Conservation (phyloP, 2,888 invertebrate species). For the Ernsta delagoae region DNA sequence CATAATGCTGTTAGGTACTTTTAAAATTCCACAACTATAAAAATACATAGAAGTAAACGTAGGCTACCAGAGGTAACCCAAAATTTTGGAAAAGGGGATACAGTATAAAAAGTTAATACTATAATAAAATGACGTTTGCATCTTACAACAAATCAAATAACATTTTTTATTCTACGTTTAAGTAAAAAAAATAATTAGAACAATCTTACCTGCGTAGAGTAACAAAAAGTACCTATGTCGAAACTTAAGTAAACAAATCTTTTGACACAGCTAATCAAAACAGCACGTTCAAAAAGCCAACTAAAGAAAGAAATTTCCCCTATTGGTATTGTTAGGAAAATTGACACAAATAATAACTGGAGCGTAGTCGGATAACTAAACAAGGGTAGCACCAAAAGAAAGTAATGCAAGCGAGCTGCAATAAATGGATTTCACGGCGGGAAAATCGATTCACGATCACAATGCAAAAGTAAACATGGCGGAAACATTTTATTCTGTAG, state of each 20-base stretch:
- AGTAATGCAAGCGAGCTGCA: conserved; percentile 52
- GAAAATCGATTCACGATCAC: conserved; percentile 45
- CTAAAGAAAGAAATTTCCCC: conserved; percentile 6
- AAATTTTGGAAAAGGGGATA: too few species aligned
- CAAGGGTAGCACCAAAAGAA: conserved; percentile 53
- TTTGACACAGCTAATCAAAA: conserved; percentile 4
- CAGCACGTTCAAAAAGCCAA: neutral
- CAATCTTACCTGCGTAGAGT: neutral
- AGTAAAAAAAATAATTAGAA: too few species aligned
- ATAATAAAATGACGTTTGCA: too few species aligned
- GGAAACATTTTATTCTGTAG: conserved; percentile 47
- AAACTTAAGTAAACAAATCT: conserved; percentile 3
- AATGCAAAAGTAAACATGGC: conserved; percentile 44
- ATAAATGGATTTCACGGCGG: conserved; percentile 69
- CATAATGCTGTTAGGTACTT: too few species aligned
- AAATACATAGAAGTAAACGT: too few species aligned
- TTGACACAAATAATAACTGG: conserved; percentile 59
- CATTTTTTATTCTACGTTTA: too few species aligned
- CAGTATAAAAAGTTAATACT: too few species aligned
- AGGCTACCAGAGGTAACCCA: too few species aligned
- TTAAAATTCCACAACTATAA: too few species aligned
- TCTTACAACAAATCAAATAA: too few species aligned
- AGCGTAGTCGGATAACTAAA: conserved; percentile 55
- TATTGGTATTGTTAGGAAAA: conserved; percentile 26
- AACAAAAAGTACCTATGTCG: neutral